A percentile compares a stretch with the other conserved stretches of the same genome.
These are phyloP conservation scores for Peucedramus taeniatus DNA, from an alignment of 2,113 vertebrate genomes.

Conservation along the genomic window DNA sequence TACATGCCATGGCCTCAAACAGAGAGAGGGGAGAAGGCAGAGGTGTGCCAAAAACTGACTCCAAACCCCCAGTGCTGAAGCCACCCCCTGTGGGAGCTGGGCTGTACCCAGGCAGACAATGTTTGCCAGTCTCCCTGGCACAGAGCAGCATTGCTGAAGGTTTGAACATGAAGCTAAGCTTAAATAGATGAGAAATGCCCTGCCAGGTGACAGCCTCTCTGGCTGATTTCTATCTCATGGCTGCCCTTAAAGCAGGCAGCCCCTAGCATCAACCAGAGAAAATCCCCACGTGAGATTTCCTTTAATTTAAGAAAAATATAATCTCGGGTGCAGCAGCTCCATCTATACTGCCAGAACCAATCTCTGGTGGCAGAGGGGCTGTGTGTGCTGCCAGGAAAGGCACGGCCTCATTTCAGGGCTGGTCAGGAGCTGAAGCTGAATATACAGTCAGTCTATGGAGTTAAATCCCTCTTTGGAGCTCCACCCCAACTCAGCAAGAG, in stretches of 20 bases:
- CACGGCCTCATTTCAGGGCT: rapidly evolving
- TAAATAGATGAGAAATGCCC: not conserved
- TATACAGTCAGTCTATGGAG: not conserved
- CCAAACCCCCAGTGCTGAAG: not conserved
- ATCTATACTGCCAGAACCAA: not conserved
- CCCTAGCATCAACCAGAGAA: not conserved
- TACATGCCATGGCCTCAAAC: not conserved
- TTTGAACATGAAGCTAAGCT: not conserved
- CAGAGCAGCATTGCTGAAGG: not conserved
- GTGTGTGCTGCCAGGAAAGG: not conserved
- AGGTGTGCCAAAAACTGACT: not conserved
- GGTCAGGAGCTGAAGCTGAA: not conserved
- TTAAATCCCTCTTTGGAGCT: not conserved
- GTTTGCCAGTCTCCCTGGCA: not conserved
- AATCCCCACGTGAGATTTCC: rapidly evolving
- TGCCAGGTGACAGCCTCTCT: not conserved
- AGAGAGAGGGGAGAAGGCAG: not conserved
- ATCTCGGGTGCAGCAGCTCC: not conserved
- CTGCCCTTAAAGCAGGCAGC: not conserved
- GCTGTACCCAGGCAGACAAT: not conserved
- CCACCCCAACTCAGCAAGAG: rapidly evolving
- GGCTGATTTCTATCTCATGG: not conserved
- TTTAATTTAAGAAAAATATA: not conserved
- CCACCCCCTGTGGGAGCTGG: rapidly evolving
- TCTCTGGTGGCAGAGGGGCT: not conserved